Conservation (phyloP, 2,888 invertebrate genomes). For the Labia minor region DNA sequence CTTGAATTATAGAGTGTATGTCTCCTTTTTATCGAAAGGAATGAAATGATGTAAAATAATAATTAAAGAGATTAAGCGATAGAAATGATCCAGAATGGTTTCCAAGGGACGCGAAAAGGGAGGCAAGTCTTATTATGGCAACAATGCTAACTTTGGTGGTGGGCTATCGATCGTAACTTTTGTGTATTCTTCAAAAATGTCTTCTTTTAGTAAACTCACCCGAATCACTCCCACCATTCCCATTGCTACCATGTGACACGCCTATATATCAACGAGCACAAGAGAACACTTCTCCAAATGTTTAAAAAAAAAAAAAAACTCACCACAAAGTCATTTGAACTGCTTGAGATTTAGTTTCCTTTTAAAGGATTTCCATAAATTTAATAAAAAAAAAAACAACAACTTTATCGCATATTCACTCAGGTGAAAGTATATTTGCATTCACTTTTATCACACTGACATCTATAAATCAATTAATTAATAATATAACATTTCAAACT, state of each 20-base stretch:
- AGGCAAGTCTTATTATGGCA: too few species aligned
- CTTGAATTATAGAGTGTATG: neutral
- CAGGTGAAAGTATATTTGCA: too few species aligned
- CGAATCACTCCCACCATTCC: neutral
- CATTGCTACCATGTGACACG: neutral
- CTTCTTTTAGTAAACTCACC: neutral
- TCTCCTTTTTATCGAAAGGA: neutral
- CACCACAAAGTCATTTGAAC: neutral
- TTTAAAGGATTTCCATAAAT: conserved; percentile 3
- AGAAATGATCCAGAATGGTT: too few species aligned
- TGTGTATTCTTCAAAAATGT: neutral
- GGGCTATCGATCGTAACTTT: neutral
- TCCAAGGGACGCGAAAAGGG: too few species aligned
- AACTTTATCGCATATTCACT: too few species aligned
- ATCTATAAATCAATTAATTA: too few species aligned
- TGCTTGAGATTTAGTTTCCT: neutral
- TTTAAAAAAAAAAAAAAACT: neutral
- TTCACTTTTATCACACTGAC: neutral
- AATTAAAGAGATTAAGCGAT: neutral
- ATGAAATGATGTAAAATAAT: neutral
- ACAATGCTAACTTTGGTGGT: too few species aligned
- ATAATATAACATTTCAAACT: too few species aligned
- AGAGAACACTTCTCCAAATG: neutral
- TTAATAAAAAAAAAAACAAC: neutral
- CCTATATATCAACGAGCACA: conserved; percentile 1